Conservation (phyloP, 92 coral and sea anemone species). For the Pocillopora meandrina region DNA sequence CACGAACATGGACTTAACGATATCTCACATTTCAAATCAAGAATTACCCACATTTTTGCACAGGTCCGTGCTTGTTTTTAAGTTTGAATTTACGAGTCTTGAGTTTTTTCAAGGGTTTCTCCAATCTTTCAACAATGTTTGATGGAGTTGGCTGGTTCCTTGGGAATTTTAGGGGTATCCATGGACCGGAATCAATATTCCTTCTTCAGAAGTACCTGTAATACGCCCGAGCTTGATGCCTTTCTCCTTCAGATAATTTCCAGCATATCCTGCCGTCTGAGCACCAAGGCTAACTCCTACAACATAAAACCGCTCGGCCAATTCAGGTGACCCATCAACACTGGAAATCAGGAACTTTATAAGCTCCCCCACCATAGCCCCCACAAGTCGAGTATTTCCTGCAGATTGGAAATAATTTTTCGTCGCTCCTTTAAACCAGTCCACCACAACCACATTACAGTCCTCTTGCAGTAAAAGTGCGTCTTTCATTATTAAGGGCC, state of each 20-base stretch:
- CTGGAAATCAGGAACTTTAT: slow-evolving; percentile 59
- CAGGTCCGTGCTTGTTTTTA: too few species aligned
- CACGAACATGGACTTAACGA: too few species aligned
- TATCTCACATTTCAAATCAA: too few species aligned
- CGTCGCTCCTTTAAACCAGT: slow-evolving; percentile 77
- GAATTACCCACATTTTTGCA: too few species aligned
- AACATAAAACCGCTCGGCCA: slow-evolving; percentile 46
- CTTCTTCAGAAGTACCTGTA: slow-evolving; percentile 45
- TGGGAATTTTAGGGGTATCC: too few species aligned
- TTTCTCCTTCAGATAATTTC: slow-evolving; percentile 35
- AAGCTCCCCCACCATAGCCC: slow-evolving; percentile 72
- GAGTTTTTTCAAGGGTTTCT: too few species aligned
- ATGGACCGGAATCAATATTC: too few species aligned
- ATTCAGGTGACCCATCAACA: slow-evolving; percentile 26
- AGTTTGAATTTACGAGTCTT: too few species aligned
- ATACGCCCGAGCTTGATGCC: slow-evolving; percentile 55
- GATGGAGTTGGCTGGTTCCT: too few species aligned
- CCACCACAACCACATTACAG: slow-evolving; percentile 66
- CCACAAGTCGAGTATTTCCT: slow-evolving; percentile 77
- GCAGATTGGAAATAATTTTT: slow-evolving; percentile 53
- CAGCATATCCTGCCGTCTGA: slow-evolving; percentile 74
- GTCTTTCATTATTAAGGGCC: slow-evolving; percentile 61
- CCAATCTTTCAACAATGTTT: too few species aligned
- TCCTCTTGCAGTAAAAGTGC: slow-evolving; percentile 57
- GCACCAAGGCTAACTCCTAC: slow-evolving; percentile 79